phyloP scores from a whole-genome alignment of 2,888 invertebrate genomes.

The Agrochola macilenta region DNA sequence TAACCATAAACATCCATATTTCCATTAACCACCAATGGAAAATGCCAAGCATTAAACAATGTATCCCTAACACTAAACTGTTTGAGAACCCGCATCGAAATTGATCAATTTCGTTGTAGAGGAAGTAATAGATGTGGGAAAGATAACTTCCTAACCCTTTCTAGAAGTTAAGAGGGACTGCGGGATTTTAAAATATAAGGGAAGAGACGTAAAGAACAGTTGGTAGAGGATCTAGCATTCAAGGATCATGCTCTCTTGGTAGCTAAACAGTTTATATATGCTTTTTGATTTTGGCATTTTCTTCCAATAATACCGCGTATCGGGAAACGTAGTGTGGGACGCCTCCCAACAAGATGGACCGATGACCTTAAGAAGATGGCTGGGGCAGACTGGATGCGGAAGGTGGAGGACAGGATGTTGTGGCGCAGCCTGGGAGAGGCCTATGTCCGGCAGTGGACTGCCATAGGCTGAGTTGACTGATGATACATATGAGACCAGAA shows the following conservation, averaged over 20 bases:
- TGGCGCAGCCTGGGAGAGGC: no score
- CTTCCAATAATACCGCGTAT: not conserved
- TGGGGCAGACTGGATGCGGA: no score
- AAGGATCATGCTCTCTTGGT: not conserved
- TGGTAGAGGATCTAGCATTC: not conserved
- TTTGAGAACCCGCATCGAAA: constrained; percentile 52
- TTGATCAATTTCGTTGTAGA: constrained; percentile 40
- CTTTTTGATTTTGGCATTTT: not conserved
- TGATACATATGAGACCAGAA: not conserved
- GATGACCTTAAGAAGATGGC: no score
- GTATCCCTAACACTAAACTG: constrained; percentile 30
- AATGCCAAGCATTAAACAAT: constrained; percentile 16
- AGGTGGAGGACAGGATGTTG: no score
- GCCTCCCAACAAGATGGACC: no score
- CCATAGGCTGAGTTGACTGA: no score
- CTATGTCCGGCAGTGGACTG: no score
- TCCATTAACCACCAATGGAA: not conserved
- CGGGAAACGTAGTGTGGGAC: no score
- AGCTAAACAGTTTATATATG: not conserved
- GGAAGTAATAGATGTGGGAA: constrained; percentile 51
- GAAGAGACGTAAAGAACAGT: no score
- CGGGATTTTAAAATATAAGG: no score
- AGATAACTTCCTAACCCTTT: not conserved
- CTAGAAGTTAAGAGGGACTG: constrained; percentile 2
- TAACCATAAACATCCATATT: not conserved